Percentiles rank a stretch among this genome's conserved stretches.
Conservation (phyloP, 2,888 invertebrate species). For the Bombyx huttoni region DNA sequence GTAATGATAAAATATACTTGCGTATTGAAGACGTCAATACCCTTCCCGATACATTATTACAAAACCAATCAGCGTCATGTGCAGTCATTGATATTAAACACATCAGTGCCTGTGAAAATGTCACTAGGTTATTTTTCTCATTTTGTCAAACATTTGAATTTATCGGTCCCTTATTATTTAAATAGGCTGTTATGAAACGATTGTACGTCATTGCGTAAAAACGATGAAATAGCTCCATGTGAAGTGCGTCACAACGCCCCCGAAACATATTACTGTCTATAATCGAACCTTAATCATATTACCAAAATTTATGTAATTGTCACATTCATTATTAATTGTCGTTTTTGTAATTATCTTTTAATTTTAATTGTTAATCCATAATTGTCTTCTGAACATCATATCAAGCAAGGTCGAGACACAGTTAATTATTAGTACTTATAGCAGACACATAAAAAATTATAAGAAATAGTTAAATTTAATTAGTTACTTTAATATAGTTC, state of each 20-base stretch:
- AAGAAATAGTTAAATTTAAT: no score
- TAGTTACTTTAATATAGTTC: no score
- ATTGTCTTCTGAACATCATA: no score
- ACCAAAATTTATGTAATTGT: slow-evolving; percentile 11
- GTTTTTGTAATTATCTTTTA: no score
- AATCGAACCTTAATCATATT: slow-evolving; percentile 3
- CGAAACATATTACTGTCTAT: slow-evolving; percentile 21
- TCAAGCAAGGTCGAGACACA: no score
- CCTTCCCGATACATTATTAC: no score
- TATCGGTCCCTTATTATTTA: slow-evolving; percentile 43
- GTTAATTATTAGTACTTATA: no score
- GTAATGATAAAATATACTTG: no score
- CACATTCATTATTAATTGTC: no score
- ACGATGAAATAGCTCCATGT: slow-evolving; percentile 19
- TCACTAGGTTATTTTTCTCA: slow-evolving; percentile 29
- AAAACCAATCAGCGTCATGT: background rate
- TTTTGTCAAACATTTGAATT: slow-evolving; percentile 26
- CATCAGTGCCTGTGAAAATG: slow-evolving; percentile 24
- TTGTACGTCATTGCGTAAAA: slow-evolving; percentile 37
- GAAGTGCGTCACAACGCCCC: slow-evolving; percentile 43
- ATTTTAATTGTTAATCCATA: no score
- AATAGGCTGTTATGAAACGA: slow-evolving; percentile 43
- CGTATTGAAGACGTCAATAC: no score
- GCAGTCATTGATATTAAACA: slow-evolving; percentile 16
- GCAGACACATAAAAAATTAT: no score